A percentile compares a stretch with the other conserved stretches of the same genome.
phyloP scores from a whole-genome alignment of 2,888 invertebrate species.

The Cataglyphis cursor region DNA sequence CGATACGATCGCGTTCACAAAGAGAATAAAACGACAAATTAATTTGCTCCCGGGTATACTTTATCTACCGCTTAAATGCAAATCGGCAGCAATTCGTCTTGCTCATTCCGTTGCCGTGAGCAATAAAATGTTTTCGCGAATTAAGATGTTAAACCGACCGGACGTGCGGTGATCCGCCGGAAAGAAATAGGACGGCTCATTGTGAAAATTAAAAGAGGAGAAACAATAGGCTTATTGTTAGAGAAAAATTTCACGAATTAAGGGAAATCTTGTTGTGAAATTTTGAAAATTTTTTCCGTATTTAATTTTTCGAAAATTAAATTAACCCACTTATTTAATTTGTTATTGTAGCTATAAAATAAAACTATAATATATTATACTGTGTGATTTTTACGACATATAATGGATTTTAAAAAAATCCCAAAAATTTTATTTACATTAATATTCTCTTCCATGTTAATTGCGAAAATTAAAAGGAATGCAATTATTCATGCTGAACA shows the following conservation, averaged over 20 bases:
- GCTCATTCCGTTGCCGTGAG: conserved; percentile 69
- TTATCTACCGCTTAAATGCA: conserved; percentile 75
- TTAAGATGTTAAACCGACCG: conserved; percentile 67
- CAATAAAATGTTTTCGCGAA: conserved; percentile 68
- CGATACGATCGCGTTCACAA: conserved; percentile 47
- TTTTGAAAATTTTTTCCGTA: conserved; percentile 1
- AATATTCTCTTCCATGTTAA: not conserved
- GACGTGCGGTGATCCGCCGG: not conserved
- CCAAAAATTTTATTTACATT: not conserved
- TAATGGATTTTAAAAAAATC: not conserved
- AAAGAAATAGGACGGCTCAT: not conserved
- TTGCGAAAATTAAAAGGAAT: not conserved
- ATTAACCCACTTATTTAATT: not conserved
- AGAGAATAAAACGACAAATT: conserved; percentile 69
- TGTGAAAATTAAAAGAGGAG: not conserved
- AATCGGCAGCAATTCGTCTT: conserved; percentile 73
- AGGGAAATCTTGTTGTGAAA: not conserved
- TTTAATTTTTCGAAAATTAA: not conserved
- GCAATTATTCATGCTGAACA: not conserved
- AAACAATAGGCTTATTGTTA: not conserved
- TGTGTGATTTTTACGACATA: not conserved
- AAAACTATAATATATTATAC: not conserved
- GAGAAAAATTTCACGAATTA: not conserved
- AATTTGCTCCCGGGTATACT: conserved; percentile 69
- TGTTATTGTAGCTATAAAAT: not conserved